A percentile compares a stretch with the other conserved stretches of the same genome.
Conservation (phyloP, 2,113 vertebrate genomes). For the Chaetodon trifascialis region DNA sequence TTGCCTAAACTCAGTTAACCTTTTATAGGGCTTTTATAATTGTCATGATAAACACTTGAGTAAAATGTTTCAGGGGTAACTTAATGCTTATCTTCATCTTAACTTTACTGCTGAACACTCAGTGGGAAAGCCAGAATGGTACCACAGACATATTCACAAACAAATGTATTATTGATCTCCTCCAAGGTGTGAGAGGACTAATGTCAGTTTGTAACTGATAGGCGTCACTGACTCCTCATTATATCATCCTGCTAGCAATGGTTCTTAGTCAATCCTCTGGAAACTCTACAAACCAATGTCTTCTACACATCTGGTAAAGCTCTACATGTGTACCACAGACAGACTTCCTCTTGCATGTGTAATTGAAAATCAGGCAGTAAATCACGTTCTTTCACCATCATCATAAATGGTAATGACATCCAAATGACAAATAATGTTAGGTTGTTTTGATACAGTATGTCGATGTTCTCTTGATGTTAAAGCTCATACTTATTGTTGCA, state of each 20-base stretch:
- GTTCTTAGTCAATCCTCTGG: slow-evolving; percentile 16
- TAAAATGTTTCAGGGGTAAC: neutral
- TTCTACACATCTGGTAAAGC: slow-evolving; percentile 55
- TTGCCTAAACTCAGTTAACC: neutral
- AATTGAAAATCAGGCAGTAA: slow-evolving; percentile 25
- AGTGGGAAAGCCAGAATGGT: neutral
- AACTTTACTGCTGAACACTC: neutral
- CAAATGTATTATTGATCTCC: neutral
- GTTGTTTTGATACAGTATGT: slow-evolving; percentile 13
- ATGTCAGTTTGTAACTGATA: slow-evolving; percentile 5
- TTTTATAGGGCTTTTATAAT: neutral
- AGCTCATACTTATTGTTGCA: neutral
- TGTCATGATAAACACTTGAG: neutral
- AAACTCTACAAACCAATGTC: slow-evolving; percentile 8
- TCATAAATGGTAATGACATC: slow-evolving; percentile 7
- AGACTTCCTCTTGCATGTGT: slow-evolving; percentile 11
- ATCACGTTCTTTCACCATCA: slow-evolving; percentile 12
- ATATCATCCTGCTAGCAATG: slow-evolving; percentile 12
- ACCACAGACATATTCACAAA: neutral
- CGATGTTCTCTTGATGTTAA: neutral
- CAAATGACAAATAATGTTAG: slow-evolving; percentile 4
- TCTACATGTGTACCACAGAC: slow-evolving; percentile 2
- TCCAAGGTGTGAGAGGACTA: slow-evolving; percentile 4
- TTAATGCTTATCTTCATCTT: neutral
- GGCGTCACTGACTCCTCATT: slow-evolving; percentile 18